Evolutionary conservation across 2,888 invertebrate species (phyloP).

Genomic region (Notodonta dromedarius): DNA sequence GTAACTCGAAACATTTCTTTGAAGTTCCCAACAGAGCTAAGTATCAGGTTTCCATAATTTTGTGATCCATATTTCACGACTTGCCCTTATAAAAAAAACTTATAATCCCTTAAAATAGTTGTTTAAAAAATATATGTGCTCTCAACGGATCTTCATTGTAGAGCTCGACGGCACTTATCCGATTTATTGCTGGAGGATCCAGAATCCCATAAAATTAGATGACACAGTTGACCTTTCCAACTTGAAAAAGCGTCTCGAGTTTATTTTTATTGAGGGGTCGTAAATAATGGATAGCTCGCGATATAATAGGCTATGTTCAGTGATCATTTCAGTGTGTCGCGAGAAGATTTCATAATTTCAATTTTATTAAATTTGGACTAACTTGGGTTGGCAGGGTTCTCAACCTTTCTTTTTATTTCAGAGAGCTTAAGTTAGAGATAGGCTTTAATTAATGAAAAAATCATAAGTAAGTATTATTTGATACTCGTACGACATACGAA

Average conservation of each 20-base stretch:
- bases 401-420: too few species aligned
- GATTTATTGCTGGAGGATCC: constrained; percentile 21
- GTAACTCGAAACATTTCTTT: too few species aligned
- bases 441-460: too few species aligned
- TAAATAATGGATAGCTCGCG: constrained; percentile 2
- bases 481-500: too few species aligned
- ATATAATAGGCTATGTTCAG: neutral
- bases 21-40: too few species aligned
- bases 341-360: neutral
- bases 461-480: too few species aligned
- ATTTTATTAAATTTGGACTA: too few species aligned
- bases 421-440: too few species aligned
- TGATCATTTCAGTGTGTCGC: neutral
- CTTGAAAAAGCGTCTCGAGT: constrained; percentile 19
- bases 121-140: neutral
- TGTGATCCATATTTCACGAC: neutral
- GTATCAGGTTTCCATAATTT: neutral
- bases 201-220: constrained; percentile 25
- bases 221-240: constrained; percentile 12
- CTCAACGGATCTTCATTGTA: constrained; percentile 16
- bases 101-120: neutral
- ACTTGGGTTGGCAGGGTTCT: too few species aligned
- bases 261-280: constrained; percentile 8
- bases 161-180: constrained; percentile 19
- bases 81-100: too few species aligned